phyloP scores from a whole-genome alignment of 35 echinoderm and acorn worm species.

The Heliocidaris tuberculata region DNA sequence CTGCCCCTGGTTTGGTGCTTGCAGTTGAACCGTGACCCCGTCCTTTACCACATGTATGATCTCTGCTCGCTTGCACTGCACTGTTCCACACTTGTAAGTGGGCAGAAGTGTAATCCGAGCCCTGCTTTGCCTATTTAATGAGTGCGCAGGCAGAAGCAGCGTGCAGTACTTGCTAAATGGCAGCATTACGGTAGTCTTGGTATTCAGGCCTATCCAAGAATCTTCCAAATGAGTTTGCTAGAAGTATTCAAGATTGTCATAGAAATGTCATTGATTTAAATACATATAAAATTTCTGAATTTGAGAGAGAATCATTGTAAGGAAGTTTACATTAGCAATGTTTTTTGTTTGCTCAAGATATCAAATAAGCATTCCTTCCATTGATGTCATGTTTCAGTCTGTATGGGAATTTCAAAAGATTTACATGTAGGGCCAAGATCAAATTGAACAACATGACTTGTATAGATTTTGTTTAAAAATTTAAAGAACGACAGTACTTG shows the following conservation, averaged over 20 bases:
- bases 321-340: no score
- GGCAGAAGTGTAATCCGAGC: not conserved
- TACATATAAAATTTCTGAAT: no score
- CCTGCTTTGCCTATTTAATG: slow-evolving; percentile 9
- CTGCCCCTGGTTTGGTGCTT: not conserved
- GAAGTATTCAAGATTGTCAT: not conserved
- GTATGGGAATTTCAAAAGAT: no score
- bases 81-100: slow-evolving; percentile 16
- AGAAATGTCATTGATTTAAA: not conserved
- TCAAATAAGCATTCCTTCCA: no score
- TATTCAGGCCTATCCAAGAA: not conserved
- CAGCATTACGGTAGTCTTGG: not conserved
- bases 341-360: no score
- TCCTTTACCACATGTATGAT: slow-evolving; percentile 9
- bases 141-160: slow-evolving; percentile 13
- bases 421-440: no score
- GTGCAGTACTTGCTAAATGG: slow-evolving; percentile 16
- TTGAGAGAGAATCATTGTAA: no score
- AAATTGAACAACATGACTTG: no score
- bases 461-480: no score
- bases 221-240: not conserved
- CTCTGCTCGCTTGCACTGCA: slow-evolving; percentile 7
- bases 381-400: no score
- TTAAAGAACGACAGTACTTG: no score
- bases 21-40: not conserved